phyloP scores from a whole-genome alignment of 2,113 vertebrate species.

The Callithrix jacchus region DNA sequence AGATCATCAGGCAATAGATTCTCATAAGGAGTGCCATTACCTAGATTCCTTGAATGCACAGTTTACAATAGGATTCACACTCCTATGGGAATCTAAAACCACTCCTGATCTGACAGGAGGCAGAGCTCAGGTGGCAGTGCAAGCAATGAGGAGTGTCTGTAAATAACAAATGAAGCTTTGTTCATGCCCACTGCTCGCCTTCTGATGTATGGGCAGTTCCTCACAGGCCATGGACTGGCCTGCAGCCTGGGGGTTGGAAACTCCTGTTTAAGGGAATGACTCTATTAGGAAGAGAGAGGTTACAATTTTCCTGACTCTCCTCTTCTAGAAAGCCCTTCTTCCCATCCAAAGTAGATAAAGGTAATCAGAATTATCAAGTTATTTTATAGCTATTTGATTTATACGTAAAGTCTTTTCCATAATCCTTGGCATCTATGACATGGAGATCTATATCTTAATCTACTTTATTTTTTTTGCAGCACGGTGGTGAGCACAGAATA shows the following conservation, averaged over 20 bases:
- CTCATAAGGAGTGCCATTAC: too few relatives aligned
- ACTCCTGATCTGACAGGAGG: too few relatives aligned
- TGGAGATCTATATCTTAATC: neutral
- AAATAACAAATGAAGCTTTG: too few relatives aligned
- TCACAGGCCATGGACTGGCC: too few relatives aligned
- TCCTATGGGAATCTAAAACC: too few relatives aligned
- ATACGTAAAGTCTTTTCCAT: neutral
- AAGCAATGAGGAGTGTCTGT: too few relatives aligned
- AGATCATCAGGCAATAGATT: too few relatives aligned
- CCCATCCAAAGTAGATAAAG: neutral
- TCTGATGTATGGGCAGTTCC: too few relatives aligned
- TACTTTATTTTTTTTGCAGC: neutral
- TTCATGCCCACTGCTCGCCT: too few relatives aligned
- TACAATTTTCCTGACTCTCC: neutral
- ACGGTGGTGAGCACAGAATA: neutral
- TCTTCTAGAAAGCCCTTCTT: neutral
- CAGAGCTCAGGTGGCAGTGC: too few relatives aligned
- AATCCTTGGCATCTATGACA: neutral
- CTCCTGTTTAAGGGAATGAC: neutral
- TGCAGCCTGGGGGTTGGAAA: fast-evolving
- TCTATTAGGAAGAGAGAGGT: neutral
- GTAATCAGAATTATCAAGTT: neutral
- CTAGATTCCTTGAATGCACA: too few relatives aligned
- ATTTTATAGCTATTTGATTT: neutral
- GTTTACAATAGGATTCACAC: too few relatives aligned